phyloP scores from a whole-genome alignment of 1,140 invertebrate species.

The Aporrectodea caliginosa region DNA sequence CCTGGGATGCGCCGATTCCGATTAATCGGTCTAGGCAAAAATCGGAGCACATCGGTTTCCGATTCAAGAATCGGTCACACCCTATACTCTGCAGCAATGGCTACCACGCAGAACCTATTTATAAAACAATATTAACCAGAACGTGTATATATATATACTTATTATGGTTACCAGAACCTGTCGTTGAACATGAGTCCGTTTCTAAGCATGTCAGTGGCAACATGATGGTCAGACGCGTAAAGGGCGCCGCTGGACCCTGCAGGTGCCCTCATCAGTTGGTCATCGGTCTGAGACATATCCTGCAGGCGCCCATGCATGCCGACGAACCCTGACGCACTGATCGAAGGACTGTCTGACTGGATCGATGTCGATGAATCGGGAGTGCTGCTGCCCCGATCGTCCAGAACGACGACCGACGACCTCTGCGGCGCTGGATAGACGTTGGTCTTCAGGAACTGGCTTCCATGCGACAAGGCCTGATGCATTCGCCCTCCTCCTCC shows the following conservation, averaged over 20 bases:
- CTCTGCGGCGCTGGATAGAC: background rate
- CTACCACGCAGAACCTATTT: too few relatives aligned
- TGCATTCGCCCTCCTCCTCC: background rate
- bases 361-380: background rate
- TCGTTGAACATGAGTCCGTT: background rate
- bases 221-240: too few relatives aligned
- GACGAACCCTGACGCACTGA: background rate
- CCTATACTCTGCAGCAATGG: too few relatives aligned
- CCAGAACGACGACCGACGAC: background rate
- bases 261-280: background rate
- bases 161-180: background rate
- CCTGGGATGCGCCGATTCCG: too few relatives aligned
- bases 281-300: background rate
- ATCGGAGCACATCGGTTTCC: too few relatives aligned
- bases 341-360: background rate
- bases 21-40: too few relatives aligned
- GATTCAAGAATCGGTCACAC: too few relatives aligned
- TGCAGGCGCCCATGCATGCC: background rate
- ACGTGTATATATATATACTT: too few relatives aligned
- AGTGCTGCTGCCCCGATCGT: background rate
- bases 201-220: background rate
- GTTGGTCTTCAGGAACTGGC: background rate
- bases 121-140: too few relatives aligned
- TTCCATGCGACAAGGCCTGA: background rate
- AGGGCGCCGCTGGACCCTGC: background rate